phyloP scores from a whole-genome alignment of 2,113 vertebrate genomes.

The Corapipo altera region DNA sequence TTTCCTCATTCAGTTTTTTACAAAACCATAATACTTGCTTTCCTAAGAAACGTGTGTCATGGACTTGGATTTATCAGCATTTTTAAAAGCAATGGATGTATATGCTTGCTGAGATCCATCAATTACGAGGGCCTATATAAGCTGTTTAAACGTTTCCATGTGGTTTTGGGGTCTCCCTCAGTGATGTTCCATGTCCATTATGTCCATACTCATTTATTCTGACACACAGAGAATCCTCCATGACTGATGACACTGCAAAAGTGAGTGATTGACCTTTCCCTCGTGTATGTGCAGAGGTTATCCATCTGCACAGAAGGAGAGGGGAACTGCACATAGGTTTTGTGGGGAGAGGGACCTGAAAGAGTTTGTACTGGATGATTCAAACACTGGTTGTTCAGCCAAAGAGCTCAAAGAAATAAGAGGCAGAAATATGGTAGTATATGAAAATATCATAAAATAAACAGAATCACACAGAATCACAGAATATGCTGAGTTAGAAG shows the following conservation, averaged over 20 bases:
- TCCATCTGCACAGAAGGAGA: neutral
- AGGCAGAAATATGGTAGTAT: neutral
- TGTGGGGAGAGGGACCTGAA: neutral
- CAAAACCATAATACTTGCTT: neutral
- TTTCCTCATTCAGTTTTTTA: neutral
- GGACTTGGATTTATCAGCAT: constrained; percentile 2
- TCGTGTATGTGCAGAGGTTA: neutral
- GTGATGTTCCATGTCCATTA: neutral
- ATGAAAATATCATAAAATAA: neutral
- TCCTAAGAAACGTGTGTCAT: neutral
- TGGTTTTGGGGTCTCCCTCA: constrained; percentile 37
- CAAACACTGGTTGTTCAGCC: neutral
- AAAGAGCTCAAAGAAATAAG: neutral
- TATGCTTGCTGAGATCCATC: neutral
- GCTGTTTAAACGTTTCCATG: constrained; percentile 30
- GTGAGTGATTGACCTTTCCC: neutral
- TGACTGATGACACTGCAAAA: neutral
- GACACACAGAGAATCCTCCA: neutral
- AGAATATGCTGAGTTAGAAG: neutral
- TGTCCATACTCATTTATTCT: neutral
- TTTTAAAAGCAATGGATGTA: constrained; percentile 13
- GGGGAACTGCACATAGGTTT: neutral
- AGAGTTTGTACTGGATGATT: neutral
- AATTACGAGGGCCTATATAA: neutral
- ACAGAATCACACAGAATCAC: neutral